Percentiles rank a stretch among this genome's conserved stretches.
Conservation (phyloP, 2,113 vertebrate genomes). For the Sialia sialis region DNA sequence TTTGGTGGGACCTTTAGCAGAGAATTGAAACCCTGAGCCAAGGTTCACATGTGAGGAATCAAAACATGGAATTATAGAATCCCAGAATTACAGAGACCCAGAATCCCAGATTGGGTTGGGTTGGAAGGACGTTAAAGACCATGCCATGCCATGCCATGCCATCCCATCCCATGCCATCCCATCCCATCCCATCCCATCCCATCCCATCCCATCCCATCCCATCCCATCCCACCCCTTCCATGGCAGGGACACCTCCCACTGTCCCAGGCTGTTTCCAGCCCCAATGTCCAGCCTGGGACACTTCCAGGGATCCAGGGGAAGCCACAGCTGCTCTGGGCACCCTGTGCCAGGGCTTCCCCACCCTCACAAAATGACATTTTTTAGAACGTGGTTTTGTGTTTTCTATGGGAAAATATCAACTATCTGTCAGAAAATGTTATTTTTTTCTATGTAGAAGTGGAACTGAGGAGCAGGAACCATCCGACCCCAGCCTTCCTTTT, state of each 20-base stretch:
- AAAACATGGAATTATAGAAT: neutral
- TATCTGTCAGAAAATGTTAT: neutral
- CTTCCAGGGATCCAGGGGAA: neutral
- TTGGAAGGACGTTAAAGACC: neutral
- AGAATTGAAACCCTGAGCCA: neutral
- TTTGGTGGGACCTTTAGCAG: neutral
- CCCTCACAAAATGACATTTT: neutral
- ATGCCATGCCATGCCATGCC: neutral
- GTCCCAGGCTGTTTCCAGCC: fast-evolving
- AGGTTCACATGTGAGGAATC: neutral
- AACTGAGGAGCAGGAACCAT: neutral
- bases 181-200: neutral
- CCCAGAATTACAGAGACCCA: neutral
- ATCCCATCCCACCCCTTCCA: neutral
- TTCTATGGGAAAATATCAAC: neutral
- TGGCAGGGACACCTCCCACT: neutral
- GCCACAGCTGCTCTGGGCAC: neutral
- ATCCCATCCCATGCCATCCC: neutral
- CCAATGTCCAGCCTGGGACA: fast-evolving
- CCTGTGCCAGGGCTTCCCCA: neutral
- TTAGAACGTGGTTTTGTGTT: neutral
- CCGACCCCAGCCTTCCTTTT: neutral
- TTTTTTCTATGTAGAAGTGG: neutral
- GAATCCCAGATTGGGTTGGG: neutral
- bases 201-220: neutral